Conservation (phyloP, 2,888 invertebrate species). For the Pachliopta kotzebuea region DNA sequence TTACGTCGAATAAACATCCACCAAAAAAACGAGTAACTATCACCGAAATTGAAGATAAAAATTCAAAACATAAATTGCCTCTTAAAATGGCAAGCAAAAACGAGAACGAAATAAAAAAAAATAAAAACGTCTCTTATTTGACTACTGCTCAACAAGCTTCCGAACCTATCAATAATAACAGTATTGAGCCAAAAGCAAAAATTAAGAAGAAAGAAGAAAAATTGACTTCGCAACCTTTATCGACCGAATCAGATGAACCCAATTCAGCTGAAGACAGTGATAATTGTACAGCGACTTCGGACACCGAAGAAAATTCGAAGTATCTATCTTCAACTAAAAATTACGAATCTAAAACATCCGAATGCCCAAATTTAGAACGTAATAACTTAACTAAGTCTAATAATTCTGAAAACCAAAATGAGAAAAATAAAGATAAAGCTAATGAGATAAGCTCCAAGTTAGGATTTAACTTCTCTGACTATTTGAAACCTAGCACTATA, state of each 20-base stretch:
- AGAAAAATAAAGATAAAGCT: not conserved
- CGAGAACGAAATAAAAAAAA: constrained; percentile 2
- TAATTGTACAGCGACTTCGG: not conserved
- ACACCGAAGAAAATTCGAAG: not conserved
- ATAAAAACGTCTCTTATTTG: constrained; percentile 10
- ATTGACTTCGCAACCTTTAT: not conserved
- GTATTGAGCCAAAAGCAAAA: not conserved
- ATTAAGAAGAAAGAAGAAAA: not conserved
- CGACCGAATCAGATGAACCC: not conserved
- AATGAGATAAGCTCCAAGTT: constrained; percentile 1
- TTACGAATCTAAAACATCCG: not conserved
- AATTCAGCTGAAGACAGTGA: not conserved
- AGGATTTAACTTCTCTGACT: constrained; percentile 1
- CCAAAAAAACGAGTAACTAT: constrained; percentile 10
- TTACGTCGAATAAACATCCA: not conserved
- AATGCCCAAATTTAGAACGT: not conserved
- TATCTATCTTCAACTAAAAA: not conserved
- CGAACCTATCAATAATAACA: constrained; percentile 1
- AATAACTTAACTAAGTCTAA: not conserved
- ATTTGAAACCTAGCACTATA: constrained; percentile 15
- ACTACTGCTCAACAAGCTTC: constrained; percentile 6
- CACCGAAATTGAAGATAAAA: constrained; percentile 6
- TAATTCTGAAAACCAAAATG: not conserved
- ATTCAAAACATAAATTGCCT: not conserved
- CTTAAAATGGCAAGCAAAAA: not conserved